Evolutionary conservation across 2,888 invertebrate genomes (phyloP).

Genomic region (Branchipolynoe longqiensis): DNA sequence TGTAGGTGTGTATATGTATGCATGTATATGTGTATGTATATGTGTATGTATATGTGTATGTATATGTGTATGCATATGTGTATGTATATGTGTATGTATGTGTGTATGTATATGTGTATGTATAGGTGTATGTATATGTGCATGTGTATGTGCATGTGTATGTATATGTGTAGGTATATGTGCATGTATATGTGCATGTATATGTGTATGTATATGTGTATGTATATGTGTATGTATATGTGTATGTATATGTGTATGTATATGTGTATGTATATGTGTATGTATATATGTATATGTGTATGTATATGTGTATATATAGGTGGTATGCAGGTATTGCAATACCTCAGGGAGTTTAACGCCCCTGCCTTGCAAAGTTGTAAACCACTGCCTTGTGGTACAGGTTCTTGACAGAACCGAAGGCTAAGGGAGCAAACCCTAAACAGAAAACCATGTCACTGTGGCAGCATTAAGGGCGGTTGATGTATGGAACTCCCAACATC

Average conservation of each 20-base stretch:
- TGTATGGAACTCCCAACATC: too few relatives aligned
- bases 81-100: slow-evolving; percentile 7
- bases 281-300: slow-evolving; percentile 22
- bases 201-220: slow-evolving; percentile 1
- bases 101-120: not conserved
- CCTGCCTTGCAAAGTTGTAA: too few relatives aligned
- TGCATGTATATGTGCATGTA: not conserved
- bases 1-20: too few relatives aligned
- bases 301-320: too few relatives aligned
- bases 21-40: too few relatives aligned
- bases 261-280: slow-evolving; percentile 26
- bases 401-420: too few relatives aligned
- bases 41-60: not conserved
- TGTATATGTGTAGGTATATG: not conserved
- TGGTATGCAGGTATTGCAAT: too few relatives aligned
- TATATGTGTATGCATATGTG: slow-evolving; percentile 14
- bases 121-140: slow-evolving; percentile 10
- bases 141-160: not conserved
- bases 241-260: slow-evolving; percentile 8
- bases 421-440: too few relatives aligned
- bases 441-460: too few relatives aligned
- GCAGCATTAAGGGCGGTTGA: too few relatives aligned
- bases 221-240: not conserved
- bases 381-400: too few relatives aligned
- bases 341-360: too few relatives aligned